Conservation (phyloP, 2,113 vertebrate genomes). For the Cygnus atratus region DNA sequence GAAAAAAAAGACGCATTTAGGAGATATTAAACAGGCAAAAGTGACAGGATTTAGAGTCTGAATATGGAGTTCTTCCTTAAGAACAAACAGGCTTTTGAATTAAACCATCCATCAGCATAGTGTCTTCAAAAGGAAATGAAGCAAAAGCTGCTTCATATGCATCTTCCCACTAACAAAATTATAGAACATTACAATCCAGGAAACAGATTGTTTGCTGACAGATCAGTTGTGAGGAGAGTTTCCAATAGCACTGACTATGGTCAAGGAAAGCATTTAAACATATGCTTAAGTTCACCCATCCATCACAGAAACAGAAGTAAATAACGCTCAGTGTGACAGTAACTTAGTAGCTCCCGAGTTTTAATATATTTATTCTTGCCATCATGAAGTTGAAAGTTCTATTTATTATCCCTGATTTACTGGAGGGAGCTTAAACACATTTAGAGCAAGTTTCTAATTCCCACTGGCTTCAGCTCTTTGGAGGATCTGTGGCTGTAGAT, state of each 20-base stretch:
- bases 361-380: not conserved
- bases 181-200: not conserved
- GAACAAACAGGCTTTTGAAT: not conserved
- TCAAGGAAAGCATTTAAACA: not conserved
- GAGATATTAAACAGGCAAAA: not conserved
- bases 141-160: not conserved
- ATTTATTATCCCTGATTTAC: not conserved
- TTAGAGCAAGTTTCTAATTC: not conserved
- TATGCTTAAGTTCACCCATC: not conserved
- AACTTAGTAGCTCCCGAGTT: not conserved
- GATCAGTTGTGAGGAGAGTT: not conserved
- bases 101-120: not conserved
- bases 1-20: constrained; percentile 2
- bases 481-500: not conserved
- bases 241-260: not conserved
- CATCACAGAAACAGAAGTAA: not conserved
- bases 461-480: not conserved
- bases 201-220: not conserved
- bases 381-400: not conserved
- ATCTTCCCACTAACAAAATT: constrained; percentile 28
- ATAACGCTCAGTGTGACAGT: not conserved
- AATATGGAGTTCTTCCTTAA: not conserved
- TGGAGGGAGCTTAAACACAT: not conserved
- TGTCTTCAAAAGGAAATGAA: constrained; percentile 22
- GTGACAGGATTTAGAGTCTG: not conserved